These are phyloP conservation scores for Drosophila tripunctata DNA, from an alignment of 2,888 invertebrate species.

Conservation along the genomic window DNA sequence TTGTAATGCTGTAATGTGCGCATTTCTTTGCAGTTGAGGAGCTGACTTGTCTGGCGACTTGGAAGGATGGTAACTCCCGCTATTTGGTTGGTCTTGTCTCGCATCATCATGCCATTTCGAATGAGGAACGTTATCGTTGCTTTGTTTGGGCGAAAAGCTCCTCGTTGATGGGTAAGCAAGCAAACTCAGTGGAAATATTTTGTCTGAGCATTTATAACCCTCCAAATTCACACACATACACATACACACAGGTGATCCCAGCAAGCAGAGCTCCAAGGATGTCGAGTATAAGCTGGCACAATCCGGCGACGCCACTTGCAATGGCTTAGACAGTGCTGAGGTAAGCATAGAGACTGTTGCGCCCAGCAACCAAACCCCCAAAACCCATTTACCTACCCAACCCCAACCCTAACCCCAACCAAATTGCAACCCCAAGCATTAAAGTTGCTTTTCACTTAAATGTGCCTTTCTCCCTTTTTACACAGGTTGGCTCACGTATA, in stretches of 20 bases:
- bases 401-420: background rate
- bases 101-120: constrained; percentile 94
- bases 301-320: constrained; percentile 96
- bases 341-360: constrained; percentile 82
- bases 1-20: background rate
- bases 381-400: background rate
- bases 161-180: constrained; percentile 85
- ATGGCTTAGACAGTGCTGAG: constrained; percentile 94
- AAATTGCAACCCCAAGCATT: constrained; percentile 9
- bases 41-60: constrained; percentile 94
- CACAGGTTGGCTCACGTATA: constrained; percentile 84
- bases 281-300: constrained; percentile 94
- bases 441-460: constrained; percentile 53
- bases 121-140: constrained; percentile 96
- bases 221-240: background rate
- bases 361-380: background rate
- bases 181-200: constrained; percentile 51
- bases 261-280: constrained; percentile 84
- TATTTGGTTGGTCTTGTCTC: constrained; percentile 95
- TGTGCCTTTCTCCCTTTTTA: constrained; percentile 20
- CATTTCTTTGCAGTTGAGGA: constrained; percentile 89
- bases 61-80: constrained; percentile 96
- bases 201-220: constrained; percentile 35
- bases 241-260: constrained; percentile 80
- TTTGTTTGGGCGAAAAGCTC: constrained; percentile 96